Evolutionary conservation across 2,888 invertebrate genomes (phyloP), one percentile per base, ranked within the genome.

Genomic region (Monoplex corrugatus): DNA sequence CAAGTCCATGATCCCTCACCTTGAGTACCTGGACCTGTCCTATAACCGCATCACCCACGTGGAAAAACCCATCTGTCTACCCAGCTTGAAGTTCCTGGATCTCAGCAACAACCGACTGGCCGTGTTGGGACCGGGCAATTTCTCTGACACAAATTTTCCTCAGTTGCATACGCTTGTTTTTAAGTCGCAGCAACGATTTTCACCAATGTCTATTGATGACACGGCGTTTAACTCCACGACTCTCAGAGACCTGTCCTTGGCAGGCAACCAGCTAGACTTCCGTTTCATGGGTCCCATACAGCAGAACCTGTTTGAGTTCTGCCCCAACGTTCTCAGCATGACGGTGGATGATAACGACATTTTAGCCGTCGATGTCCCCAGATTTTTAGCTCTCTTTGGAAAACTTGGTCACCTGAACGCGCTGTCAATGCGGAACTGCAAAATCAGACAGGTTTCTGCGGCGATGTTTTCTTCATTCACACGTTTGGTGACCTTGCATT

Each of bases 301-400:
- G 68, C 10, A 3, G 38, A n/a, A 82, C n/a, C 35, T 84, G 19
- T 88, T 90, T 23, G 78, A 75, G n/a, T 85, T 87, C 19, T 84
- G 78, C 35, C 63, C 87, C 6, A 32, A 10, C 5, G 10, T 90
- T 1, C 13, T n/a, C 19, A 45, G 75, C 35, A 72, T 90, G 0
- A 28, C 19, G 8, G 50, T 90, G 38, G 78, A 57, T n/a, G 68
- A 89, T 44, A 90, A 90, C n/a, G 13, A n/a, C 1, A n/a, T 90
- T 0, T 16, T 16, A 2, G 45, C 23, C 5, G 23, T 89, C n/a
- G 19, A 38, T 13, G 87, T 63, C 5, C 68, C 44, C 2, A 57
- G 3, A 10, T 87, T 90, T 35, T 38, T n/a, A n/a, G 32, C 63
- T 35, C 10, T 90, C 28, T 57, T 90, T 5, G 75, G 45, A 3